Conservation (phyloP, 2,113 vertebrate genomes). For the Atractosteus spatula region DNA sequence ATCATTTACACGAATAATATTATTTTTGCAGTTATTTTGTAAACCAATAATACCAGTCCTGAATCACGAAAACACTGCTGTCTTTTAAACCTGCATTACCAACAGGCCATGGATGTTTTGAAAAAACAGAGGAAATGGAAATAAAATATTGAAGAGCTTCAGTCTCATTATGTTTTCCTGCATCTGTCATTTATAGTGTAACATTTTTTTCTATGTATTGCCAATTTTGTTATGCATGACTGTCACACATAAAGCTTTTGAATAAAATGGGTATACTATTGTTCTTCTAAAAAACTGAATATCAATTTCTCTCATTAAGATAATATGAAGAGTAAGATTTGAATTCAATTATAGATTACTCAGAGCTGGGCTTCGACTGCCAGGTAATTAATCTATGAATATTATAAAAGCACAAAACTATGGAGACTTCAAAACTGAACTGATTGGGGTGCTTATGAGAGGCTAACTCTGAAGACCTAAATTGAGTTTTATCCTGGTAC, state of each 20-base stretch:
- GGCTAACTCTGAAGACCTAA: conserved; percentile 33
- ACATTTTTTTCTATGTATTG: neutral
- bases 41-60: too few relatives aligned
- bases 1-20: too few relatives aligned
- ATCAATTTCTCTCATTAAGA: neutral
- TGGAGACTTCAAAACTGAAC: conserved; percentile 3
- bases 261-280: neutral
- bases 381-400: conserved; percentile 14
- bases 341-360: neutral
- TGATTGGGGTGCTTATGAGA: conserved; percentile 34
- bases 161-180: too few relatives aligned
- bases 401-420: neutral
- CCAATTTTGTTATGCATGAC: neutral
- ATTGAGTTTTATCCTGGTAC: conserved; percentile 21
- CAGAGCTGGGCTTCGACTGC: neutral
- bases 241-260: neutral
- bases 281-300: neutral
- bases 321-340: neutral
- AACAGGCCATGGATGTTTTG: too few relatives aligned
- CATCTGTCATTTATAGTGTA: too few relatives aligned
- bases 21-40: too few relatives aligned
- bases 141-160: too few relatives aligned
- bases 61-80: too few relatives aligned
- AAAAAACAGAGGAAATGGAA: too few relatives aligned
- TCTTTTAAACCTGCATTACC: too few relatives aligned